Conservation (phyloP, 2,797 vertebrate genomes). For the Silurus aristotelis region DNA sequence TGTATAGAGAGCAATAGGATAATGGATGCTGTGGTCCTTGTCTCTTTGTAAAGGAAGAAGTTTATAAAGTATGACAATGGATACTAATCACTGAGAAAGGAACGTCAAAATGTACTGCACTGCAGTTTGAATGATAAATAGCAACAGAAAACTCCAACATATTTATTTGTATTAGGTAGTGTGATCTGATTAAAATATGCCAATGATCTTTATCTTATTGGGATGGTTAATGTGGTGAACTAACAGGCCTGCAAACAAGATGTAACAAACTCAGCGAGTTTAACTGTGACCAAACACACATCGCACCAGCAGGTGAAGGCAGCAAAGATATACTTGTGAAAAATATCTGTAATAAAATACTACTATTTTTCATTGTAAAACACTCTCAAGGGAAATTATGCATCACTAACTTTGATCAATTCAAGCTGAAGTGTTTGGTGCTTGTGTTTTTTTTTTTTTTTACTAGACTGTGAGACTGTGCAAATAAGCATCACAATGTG, state of each 20-base stretch:
- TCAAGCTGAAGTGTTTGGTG: neutral
- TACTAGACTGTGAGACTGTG: neutral
- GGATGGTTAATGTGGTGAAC: neutral
- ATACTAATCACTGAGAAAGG: neutral
- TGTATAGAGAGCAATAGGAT: neutral
- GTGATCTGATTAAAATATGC: neutral
- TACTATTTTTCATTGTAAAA: neutral
- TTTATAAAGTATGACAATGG: neutral
- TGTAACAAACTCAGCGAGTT: neutral
- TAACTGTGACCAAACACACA: neutral
- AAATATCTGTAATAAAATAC: neutral
- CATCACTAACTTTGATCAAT: neutral
- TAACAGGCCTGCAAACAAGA: neutral
- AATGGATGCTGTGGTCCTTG: neutral
- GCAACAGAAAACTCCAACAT: neutral
- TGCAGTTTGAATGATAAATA: neutral
- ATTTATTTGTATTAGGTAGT: neutral
- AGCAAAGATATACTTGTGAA: neutral
- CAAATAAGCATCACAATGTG: slow-evolving; percentile 2
- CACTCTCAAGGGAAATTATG: neutral
- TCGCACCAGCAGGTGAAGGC: neutral
- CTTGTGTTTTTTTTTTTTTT: neutral
- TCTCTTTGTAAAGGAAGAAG: neutral
- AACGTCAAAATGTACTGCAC: neutral
- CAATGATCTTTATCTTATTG: neutral